These are phyloP conservation scores for Bombyx mori DNA, from an alignment of 1,140 invertebrate genomes.

Conservation along the genomic window ASM3026992v2 NC_085131.1:8534001-8534500, in stretches of 20 bases:
- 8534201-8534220: no score
- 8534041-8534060: constrained; percentile 95
- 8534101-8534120: background rate
- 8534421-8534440: constrained; percentile 91
- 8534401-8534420: constrained; percentile 86
- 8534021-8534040: constrained; percentile 96
- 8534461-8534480: constrained; percentile 94
- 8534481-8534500: constrained; percentile 89
- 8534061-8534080: constrained; percentile 96
- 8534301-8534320: constrained; percentile 93
- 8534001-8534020: constrained; percentile 95
- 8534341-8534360: constrained; percentile 92
- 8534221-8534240: no score
- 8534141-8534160: no score
- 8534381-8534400: constrained; percentile 93
- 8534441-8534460: constrained; percentile 93
- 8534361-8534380: constrained; percentile 93
- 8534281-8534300: constrained; percentile 93
- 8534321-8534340: constrained; percentile 85
- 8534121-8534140: no score
- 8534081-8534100: constrained; percentile 37
- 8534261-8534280: constrained; percentile 74
- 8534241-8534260: background rate
- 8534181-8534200: no score
- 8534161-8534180: no score